Evolutionary conservation across 1,140 invertebrate species (phyloP).

Genomic region (Bemisia tabaci): DNA sequence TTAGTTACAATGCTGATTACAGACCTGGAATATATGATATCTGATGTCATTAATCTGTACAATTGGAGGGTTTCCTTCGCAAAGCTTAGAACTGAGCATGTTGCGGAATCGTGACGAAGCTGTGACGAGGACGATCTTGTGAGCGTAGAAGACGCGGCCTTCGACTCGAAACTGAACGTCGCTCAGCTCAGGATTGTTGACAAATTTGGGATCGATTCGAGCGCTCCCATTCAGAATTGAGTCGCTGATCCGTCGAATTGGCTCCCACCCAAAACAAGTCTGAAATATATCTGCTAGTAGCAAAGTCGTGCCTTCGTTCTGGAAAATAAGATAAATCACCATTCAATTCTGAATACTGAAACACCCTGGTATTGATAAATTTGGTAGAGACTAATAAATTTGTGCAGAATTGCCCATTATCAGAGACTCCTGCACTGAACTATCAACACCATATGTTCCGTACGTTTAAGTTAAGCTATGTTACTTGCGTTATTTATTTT

Average conservation of each 20-base stretch:
- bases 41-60: slow-evolving; percentile 86
- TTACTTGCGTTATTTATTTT: too few relatives aligned
- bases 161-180: slow-evolving; percentile 85
- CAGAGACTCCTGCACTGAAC: too few relatives aligned
- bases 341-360: too few relatives aligned
- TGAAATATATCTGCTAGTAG: slow-evolving; percentile 78
- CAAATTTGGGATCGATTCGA: slow-evolving; percentile 77
- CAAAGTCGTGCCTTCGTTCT: slow-evolving; percentile 78
- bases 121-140: slow-evolving; percentile 84
- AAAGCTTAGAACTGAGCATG: slow-evolving; percentile 67
- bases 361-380: too few relatives aligned
- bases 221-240: slow-evolving; percentile 52
- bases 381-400: too few relatives aligned
- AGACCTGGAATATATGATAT: slow-evolving; percentile 83
- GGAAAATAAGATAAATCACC: slow-evolving; percentile 27
- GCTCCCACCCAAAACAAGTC: slow-evolving; percentile 74
- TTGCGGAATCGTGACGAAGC: slow-evolving; percentile 71
- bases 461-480: too few relatives aligned
- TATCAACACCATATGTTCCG: too few relatives aligned
- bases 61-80: slow-evolving; percentile 59
- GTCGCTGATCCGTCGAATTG: slow-evolving; percentile 62
- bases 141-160: slow-evolving; percentile 81
- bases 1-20: too few relatives aligned
- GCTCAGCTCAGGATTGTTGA: slow-evolving; percentile 80
- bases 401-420: too few relatives aligned